Conservation (phyloP, 2,113 vertebrate species). For the Otus sunia region DNA sequence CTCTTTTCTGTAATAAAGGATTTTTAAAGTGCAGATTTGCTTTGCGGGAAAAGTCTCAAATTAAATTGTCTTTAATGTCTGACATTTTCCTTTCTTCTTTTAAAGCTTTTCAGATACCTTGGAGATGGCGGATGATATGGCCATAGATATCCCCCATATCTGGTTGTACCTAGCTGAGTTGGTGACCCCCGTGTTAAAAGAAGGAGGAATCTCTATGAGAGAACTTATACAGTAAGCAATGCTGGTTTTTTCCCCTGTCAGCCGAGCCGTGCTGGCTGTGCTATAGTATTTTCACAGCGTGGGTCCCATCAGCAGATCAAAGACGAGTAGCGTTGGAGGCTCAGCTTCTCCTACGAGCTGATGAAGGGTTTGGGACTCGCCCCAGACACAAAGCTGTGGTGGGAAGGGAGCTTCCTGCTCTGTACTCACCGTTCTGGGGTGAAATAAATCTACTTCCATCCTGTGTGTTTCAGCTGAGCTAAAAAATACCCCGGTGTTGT, state of each 20-base stretch:
- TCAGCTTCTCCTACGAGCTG: background rate
- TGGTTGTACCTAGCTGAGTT: slow-evolving; percentile 97
- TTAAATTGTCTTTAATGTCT: background rate
- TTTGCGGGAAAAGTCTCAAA: background rate
- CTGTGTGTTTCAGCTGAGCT: background rate
- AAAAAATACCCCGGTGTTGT: background rate
- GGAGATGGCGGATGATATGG: slow-evolving; percentile 97
- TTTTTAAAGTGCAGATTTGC: background rate
- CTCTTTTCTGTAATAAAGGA: background rate
- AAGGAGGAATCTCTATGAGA: slow-evolving; percentile 94
- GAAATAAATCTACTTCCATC: background rate
- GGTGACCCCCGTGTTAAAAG: slow-evolving; percentile 90
- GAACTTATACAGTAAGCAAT: slow-evolving; percentile 88
- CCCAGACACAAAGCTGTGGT: background rate
- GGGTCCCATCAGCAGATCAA: background rate
- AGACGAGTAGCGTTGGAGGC: too few species aligned
- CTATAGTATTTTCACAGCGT: rapidly evolving
- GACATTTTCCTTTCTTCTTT: background rate
- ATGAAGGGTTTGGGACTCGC: background rate
- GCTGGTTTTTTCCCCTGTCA: background rate
- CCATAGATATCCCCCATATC: slow-evolving; percentile 98
- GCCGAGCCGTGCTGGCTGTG: background rate
- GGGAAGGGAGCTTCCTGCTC: background rate
- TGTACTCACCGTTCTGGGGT: background rate
- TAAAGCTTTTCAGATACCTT: slow-evolving; percentile 89